Base-by-base conservation (phyloP, 2,797 vertebrate species). In the Rhinogobio ventralis region DNA sequence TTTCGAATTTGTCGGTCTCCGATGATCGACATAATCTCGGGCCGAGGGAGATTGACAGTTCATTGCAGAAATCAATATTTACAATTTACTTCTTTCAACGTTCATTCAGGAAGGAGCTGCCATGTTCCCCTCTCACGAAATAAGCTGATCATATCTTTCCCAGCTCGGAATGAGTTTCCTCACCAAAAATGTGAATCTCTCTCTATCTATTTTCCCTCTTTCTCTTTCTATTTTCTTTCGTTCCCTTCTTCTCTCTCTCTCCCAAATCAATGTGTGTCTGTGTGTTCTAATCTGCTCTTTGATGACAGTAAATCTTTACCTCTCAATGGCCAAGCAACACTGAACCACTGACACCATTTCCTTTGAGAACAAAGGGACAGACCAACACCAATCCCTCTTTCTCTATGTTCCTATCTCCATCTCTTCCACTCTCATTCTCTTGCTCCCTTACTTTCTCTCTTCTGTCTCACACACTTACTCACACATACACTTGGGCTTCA, bases 31-130 rank as follows among this genome's bases (percentile, higher is more conserved):
- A 99, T 98, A 98, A 99, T 98, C 97, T 97, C 95, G 87, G 87
- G 87, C 96, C 96, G 95, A 97, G 94, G 92, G 93, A 98, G 97
- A 98, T 98, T 98, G 98, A 98, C 97, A 98, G 96, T 98, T 98
- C 97, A 98, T 98, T 98, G 98, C 97, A 98, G 96, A 97, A 99
- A 99, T 99, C 98, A 99, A 99, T 99, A 99, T 98, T 98, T 98
- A 99, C 98, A 99, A 99, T 99, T 99, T 99, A 98, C 97, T 98
- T 98, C 98, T 98, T 99, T 99, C 97, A 99, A 97, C 98, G 97
- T 98, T 99, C 97, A 98, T 99, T 99, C 96, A 90, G 94, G 94
- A 96, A 96, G 96, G 98, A 96, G 97, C 97, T 97, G 97, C 96
- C 96, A 97, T 98, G 97, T 98, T 98, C 98, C 98, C 96, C 96